Evolutionary conservation across 2,888 invertebrate species (phyloP).

Genomic region (Clistopyga incitator): DNA sequence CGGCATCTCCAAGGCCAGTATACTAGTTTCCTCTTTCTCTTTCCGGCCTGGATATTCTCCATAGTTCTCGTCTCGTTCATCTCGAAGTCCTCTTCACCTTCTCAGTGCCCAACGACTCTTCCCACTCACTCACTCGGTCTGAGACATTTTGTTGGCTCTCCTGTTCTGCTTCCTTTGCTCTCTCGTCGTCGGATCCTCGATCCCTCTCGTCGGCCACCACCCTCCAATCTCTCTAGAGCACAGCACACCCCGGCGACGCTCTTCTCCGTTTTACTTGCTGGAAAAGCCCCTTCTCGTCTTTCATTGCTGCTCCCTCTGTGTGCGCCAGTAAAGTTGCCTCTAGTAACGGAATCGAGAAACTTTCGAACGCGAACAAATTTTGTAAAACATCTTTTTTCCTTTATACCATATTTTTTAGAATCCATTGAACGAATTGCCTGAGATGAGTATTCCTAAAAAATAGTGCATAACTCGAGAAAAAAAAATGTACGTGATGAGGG

Average conservation of each 20-base stretch:
- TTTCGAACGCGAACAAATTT: slow-evolving; percentile 67
- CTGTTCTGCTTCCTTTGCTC: slow-evolving; percentile 66
- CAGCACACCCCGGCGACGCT: slow-evolving; percentile 68
- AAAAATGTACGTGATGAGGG: not conserved
- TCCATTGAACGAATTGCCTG: not conserved
- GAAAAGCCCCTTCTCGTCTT: slow-evolving; percentile 70
- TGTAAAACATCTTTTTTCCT: too few species aligned
- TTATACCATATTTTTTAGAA: not conserved
- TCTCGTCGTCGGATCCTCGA: slow-evolving; percentile 68
- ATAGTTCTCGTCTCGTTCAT: slow-evolving; percentile 59
- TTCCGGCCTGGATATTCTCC: slow-evolving; percentile 31
- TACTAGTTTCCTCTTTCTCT: slow-evolving; percentile 56
- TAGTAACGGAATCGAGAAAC: slow-evolving; percentile 69
- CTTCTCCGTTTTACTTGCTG: slow-evolving; percentile 55
- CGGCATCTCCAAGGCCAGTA: slow-evolving; percentile 66
- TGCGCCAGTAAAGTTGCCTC: slow-evolving; percentile 72
- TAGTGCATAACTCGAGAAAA: not conserved
- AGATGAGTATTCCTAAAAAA: not conserved
- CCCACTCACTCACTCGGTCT: slow-evolving; percentile 52
- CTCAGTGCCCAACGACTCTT: slow-evolving; percentile 67
- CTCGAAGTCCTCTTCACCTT: slow-evolving; percentile 67
- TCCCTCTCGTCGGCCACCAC: slow-evolving; percentile 63
- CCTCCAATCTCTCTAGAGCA: slow-evolving; percentile 58
- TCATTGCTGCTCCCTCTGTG: slow-evolving; percentile 73
- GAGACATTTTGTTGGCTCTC: slow-evolving; percentile 60